Evolutionary conservation across 2,797 vertebrate genomes (phyloP), one percentile per base, ranked within the genome.

Genomic region (Cynodonichthys magdalenae): DNA sequence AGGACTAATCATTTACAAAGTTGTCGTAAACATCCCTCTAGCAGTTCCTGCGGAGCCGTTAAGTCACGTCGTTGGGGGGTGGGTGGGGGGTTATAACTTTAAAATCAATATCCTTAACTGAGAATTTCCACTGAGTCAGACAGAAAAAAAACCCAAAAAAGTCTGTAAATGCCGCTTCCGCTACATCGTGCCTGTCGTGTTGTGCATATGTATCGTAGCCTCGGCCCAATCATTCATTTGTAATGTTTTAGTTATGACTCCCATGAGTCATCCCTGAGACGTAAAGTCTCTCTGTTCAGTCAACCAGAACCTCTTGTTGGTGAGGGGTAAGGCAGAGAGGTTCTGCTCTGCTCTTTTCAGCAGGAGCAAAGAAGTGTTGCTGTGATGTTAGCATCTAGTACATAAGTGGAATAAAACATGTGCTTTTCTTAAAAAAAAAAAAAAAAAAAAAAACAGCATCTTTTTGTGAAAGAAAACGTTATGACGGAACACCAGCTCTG

Each of bases 191-290:
- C 74, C 76, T 86, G 73, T 75, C 71, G 42, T 71, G 79, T 83
- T 86, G 71, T 78, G 75, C 74, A 81, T 82, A 71, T 69, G 78
- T 80, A 73, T 78, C 72, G 71, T 80, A 72, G 77, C 82, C 71
- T 66, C 58, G 47, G 79, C 69, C 74, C 49, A n/a, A 56, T 90
- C 84, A 82, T 89, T 90, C 79, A 89, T 90, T 89, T 88, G 66
- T 90, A 89, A 91, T 89, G 81, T 89, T 80, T 77, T 34, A 45
- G 81, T 83, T 82, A 87, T 81, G 83, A 85, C 74, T 92, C 86
- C 88, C 84, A 52, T 65, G 87, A 89, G 84, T 81, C 69, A 69
- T 36, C 69, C 36, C 58, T 73, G 85, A 77, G 89, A 80, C 84
- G 79, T 53, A 36, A 49, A 75, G 63, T 87, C 78, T 85, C 76